Evolutionary conservation across 2,888 invertebrate genomes (phyloP).

Genomic region (Tortricodes alternella): DNA sequence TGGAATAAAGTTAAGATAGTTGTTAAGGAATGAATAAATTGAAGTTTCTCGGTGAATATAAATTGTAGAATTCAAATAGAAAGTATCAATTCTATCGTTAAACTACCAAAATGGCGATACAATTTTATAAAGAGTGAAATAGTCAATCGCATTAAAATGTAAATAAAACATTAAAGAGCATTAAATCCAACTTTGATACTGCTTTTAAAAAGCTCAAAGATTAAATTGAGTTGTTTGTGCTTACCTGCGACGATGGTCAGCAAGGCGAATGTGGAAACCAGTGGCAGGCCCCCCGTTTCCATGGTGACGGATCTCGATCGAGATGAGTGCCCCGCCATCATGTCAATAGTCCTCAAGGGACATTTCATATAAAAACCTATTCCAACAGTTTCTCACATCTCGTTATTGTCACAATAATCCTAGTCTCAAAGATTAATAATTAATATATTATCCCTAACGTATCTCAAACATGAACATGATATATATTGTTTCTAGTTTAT

Average conservation of each 20-base stretch:
- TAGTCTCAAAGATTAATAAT: slow-evolving; percentile 41
- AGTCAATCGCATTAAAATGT: too few species aligned
- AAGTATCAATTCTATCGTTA: too few species aligned
- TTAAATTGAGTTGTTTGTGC: slow-evolving; percentile 27
- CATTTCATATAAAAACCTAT: slow-evolving; percentile 45
- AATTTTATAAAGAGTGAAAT: too few species aligned
- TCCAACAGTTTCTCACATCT: slow-evolving; percentile 50
- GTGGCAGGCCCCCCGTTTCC: slow-evolving; percentile 72
- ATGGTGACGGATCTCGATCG: slow-evolving; percentile 60
- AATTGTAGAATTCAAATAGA: too few species aligned
- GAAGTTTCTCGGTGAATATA: too few species aligned
- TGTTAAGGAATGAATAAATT: too few species aligned
- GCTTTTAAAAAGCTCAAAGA: neutral
- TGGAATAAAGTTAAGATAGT: too few species aligned
- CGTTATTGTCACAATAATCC: slow-evolving; percentile 48
- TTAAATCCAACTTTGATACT: neutral
- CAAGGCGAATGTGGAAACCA: slow-evolving; percentile 74
- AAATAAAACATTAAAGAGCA: too few species aligned
- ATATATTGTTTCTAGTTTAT: slow-evolving; percentile 34
- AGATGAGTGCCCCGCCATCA: slow-evolving; percentile 60
- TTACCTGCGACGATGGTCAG: slow-evolving; percentile 77
- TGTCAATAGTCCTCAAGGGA: slow-evolving; percentile 45
- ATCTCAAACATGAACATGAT: slow-evolving; percentile 38
- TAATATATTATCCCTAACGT: slow-evolving; percentile 43
- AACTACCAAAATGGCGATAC: too few species aligned